These are phyloP conservation scores for Rostratula benghalensis DNA, from an alignment of 2,113 vertebrate genomes.

Conservation along the genomic window DNA sequence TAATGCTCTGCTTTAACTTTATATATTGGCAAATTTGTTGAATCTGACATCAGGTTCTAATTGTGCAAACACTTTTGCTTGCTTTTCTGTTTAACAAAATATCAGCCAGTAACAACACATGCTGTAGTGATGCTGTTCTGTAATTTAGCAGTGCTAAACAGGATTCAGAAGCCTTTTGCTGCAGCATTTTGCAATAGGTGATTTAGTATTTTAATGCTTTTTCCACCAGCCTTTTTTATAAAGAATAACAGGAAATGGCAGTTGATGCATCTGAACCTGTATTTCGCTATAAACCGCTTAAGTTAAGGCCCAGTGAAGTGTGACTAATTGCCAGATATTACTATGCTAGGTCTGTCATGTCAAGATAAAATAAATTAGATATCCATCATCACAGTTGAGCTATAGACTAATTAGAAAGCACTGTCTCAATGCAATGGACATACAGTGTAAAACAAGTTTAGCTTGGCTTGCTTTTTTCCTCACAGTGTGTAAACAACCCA, in stretches of 20 bases:
- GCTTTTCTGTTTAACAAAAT: conserved; percentile 11
- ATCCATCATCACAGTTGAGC: conserved; percentile 25
- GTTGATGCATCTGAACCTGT: not conserved
- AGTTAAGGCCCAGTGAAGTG: not conserved
- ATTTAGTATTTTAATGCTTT: not conserved
- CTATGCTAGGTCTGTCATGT: conserved; percentile 10
- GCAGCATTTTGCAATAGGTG: not conserved
- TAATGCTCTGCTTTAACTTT: not conserved
- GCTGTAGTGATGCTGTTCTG: not conserved
- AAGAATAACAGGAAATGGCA: not conserved
- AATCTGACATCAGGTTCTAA: conserved; percentile 4
- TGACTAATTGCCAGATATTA: conserved; percentile 31
- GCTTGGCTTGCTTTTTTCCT: not conserved
- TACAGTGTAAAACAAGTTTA: not conserved
- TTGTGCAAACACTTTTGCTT: not conserved
- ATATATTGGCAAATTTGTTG: not conserved
- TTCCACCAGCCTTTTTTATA: not conserved
- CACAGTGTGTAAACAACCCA: not conserved
- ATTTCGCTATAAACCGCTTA: not conserved
- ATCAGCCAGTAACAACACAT: not conserved
- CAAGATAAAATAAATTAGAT: conserved; percentile 20
- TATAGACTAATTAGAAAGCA: not conserved
- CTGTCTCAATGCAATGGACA: not conserved
- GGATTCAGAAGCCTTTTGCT: not conserved
- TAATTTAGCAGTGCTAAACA: not conserved